These are phyloP conservation scores for Diplolepis rosae DNA, from an alignment of 2,888 invertebrate genomes.

Conservation along the genomic window DNA sequence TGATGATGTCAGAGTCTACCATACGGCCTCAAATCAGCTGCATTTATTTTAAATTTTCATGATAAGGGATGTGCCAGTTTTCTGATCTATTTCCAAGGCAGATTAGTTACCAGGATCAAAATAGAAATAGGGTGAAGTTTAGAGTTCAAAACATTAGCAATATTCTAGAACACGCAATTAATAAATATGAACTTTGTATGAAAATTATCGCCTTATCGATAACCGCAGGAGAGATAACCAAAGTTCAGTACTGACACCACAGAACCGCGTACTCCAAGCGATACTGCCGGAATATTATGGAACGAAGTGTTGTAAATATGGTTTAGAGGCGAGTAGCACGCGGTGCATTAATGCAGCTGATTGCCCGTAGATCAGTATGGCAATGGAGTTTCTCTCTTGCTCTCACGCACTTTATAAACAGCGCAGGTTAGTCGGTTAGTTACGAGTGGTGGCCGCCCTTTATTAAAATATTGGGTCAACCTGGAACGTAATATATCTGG, in stretches of 20 bases:
- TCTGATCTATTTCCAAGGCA: no score
- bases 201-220: constrained; percentile 23
- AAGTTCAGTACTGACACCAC: constrained; percentile 12
- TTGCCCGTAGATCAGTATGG: constrained; percentile 70
- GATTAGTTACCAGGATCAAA: no score
- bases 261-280: constrained; percentile 5
- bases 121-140: no score
- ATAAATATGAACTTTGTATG: constrained; percentile 1
- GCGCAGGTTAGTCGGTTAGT: constrained; percentile 63
- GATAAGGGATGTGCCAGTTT: no score
- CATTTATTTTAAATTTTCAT: no score
- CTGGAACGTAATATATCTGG: constrained; percentile 53
- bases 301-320: constrained; percentile 68
- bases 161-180: neutral
- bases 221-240: constrained; percentile 28
- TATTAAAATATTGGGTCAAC: constrained; percentile 72
- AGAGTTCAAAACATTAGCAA: constrained; percentile 8
- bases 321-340: constrained; percentile 65
- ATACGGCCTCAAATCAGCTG: no score
- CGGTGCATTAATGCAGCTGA: constrained; percentile 71
- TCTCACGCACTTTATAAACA: constrained; percentile 39
- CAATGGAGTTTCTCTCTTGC: constrained; percentile 42
- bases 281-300: constrained; percentile 28
- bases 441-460: constrained; percentile 63
- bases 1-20: no score